These are phyloP conservation scores for Acanthosepion esculentum DNA, from an alignment of 2,888 invertebrate species.

Conservation along the genomic window DNA sequence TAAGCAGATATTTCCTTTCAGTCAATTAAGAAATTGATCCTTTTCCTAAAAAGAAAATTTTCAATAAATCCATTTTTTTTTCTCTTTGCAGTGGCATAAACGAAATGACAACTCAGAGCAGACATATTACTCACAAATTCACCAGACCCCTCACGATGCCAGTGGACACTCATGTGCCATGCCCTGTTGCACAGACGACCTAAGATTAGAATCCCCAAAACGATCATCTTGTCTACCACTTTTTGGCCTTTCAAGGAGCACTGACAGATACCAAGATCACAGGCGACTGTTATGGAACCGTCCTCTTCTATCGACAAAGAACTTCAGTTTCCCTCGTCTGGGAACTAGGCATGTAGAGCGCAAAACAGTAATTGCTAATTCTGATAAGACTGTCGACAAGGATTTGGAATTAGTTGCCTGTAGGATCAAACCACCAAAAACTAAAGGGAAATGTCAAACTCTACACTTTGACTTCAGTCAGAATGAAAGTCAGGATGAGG, in stretches of 20 bases:
- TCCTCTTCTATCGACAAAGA: constrained; percentile 2
- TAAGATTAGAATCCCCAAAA: constrained; percentile 37
- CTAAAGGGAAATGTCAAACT: neutral
- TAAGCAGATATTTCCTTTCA: no score
- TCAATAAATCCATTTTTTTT: neutral
- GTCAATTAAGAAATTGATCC: no score
- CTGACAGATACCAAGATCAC: constrained; percentile 10
- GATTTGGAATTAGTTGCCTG: constrained; percentile 14
- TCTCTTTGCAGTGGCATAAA: neutral
- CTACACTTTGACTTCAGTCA: constrained; percentile 42
- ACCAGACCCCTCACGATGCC: neutral
- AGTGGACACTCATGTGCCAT: neutral
- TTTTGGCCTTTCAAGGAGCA: neutral
- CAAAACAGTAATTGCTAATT: neutral
- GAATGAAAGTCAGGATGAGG: constrained; percentile 33
- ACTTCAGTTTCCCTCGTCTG: constrained; percentile 36
- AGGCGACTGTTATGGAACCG: constrained; percentile 38
- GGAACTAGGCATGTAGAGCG: constrained; percentile 39
- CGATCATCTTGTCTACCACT: neutral
- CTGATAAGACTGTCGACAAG: constrained; percentile 34
- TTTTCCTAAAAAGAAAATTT: no score
- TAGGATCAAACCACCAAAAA: constrained; percentile 39
- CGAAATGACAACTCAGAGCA: neutral
- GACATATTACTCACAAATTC: neutral
- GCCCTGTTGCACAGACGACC: constrained; percentile 39